phyloP scores from a whole-genome alignment of 2,888 invertebrate genomes.

The Nemotelus nigrinus region DNA sequence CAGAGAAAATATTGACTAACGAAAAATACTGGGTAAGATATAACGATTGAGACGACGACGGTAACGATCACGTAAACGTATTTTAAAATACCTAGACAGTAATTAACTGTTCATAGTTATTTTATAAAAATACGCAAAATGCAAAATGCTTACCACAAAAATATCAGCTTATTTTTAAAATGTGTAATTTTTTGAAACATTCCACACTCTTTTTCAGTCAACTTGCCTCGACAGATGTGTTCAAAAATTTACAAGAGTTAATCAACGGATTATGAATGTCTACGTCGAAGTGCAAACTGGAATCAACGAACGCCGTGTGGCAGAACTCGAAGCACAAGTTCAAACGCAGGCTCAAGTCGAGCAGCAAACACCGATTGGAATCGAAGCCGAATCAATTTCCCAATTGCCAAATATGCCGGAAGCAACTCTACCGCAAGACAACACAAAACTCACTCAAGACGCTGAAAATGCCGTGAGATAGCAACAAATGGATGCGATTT shows the following conservation, averaged over 20 bases:
- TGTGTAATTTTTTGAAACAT: no score
- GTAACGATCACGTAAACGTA: no score
- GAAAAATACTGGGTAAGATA: no score
- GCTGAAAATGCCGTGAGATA: conserved; percentile 19
- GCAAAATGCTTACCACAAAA: no score
- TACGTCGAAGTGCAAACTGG: conserved; percentile 63
- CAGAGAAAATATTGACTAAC: no score
- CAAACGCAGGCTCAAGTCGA: conserved; percentile 49
- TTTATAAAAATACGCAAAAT: no score
- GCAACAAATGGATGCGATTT: conserved; percentile 34
- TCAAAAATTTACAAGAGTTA: conserved; percentile 63
- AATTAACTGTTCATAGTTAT: no score
- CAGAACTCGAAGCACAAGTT: conserved; percentile 59
- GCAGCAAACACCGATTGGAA: conserved; percentile 7
- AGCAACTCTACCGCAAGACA: conserved; percentile 13
- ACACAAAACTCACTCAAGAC: not conserved
- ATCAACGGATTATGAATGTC: conserved; percentile 63
- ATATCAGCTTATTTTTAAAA: no score
- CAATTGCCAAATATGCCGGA: conserved; percentile 48
- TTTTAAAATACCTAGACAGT: no score
- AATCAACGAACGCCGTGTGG: conserved; percentile 60
- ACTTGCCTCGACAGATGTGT: conserved; percentile 62
- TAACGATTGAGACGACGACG: no score
- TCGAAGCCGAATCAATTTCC: not conserved
- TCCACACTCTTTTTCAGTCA: conserved; percentile 53